These are phyloP conservation scores for Tamandua tetradactyla DNA, from an alignment of 2,797 vertebrate species.

Conservation along the genomic window DNA sequence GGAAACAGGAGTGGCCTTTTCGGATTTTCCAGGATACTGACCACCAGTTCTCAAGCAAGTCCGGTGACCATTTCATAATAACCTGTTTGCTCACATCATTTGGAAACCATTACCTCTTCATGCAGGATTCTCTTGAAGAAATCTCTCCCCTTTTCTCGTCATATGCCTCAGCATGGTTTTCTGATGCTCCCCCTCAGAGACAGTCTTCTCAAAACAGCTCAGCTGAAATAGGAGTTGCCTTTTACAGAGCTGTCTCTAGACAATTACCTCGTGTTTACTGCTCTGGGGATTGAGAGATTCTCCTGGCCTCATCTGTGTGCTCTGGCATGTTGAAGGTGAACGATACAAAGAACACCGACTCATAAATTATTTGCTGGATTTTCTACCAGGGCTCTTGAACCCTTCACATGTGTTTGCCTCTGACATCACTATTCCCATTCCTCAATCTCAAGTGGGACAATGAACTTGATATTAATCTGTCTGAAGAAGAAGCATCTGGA, in stretches of 20 bases:
- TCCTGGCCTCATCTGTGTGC: neutral
- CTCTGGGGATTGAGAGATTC: neutral
- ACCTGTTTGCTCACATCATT: slow-evolving; percentile 73
- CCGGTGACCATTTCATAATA: slow-evolving; percentile 72
- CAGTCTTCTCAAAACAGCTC: neutral
- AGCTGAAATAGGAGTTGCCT: neutral
- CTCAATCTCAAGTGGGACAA: slow-evolving; percentile 63
- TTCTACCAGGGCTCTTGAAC: slow-evolving; percentile 60
- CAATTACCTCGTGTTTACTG: neutral
- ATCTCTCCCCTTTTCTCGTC: slow-evolving; percentile 16
- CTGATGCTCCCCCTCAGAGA: fast-evolving
- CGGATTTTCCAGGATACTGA: slow-evolving; percentile 74
- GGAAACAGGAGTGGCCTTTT: slow-evolving; percentile 78
- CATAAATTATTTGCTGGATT: slow-evolving; percentile 8
- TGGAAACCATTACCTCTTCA: slow-evolving; percentile 81
- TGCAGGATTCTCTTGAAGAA: slow-evolving; percentile 73
- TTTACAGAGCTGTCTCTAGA: neutral
- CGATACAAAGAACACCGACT: neutral
- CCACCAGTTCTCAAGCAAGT: slow-evolving; percentile 72
- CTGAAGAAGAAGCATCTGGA: slow-evolving; percentile 83
- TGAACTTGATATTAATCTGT: slow-evolving; percentile 81
- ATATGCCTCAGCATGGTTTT: fast-evolving
- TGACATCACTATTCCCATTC: fast-evolving
- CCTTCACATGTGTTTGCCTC: slow-evolving; percentile 65
- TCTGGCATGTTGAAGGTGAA: neutral